Conservation (phyloP, 2,113 vertebrate genomes). For the Callorhinus ursinus region DNA sequence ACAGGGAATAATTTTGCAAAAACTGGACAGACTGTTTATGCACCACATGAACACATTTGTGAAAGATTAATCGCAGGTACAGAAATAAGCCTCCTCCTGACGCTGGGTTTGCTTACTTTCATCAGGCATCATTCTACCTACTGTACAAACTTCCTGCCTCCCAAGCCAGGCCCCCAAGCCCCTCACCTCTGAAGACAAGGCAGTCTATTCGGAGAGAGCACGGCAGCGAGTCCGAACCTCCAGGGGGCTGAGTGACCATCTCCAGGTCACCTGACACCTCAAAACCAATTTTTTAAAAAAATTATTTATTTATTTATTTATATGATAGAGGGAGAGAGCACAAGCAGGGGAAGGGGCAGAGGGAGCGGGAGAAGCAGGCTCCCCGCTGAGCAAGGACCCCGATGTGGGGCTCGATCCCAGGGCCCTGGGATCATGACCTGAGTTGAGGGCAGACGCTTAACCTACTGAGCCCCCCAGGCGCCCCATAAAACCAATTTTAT, state of each 20-base stretch:
- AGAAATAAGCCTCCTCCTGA: neutral
- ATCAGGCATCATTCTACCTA: fast-evolving
- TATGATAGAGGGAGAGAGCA: too few relatives aligned
- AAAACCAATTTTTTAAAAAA: neutral
- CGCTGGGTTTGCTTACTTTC: fast-evolving
- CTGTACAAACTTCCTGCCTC: neutral
- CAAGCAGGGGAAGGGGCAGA: too few relatives aligned
- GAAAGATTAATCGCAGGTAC: too few relatives aligned
- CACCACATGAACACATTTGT: neutral
- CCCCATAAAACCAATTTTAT: neutral
- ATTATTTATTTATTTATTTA: too few relatives aligned
- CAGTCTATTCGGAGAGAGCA: fast-evolving
- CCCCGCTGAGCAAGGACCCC: too few relatives aligned
- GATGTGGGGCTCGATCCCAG: too few relatives aligned
- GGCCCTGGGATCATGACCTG: too few relatives aligned
- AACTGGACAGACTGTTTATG: fast-evolving
- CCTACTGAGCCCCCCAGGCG: too few relatives aligned
- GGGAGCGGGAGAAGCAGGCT: too few relatives aligned
- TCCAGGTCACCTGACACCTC: neutral
- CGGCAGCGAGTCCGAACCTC: fast-evolving
- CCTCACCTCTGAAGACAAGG: neutral
- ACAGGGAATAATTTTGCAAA: neutral
- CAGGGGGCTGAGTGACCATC: fast-evolving
- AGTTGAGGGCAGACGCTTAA: too few relatives aligned
- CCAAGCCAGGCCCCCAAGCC: too few relatives aligned